Conservation (phyloP, 2,888 invertebrate species). For the Synergus itoensis region DNA sequence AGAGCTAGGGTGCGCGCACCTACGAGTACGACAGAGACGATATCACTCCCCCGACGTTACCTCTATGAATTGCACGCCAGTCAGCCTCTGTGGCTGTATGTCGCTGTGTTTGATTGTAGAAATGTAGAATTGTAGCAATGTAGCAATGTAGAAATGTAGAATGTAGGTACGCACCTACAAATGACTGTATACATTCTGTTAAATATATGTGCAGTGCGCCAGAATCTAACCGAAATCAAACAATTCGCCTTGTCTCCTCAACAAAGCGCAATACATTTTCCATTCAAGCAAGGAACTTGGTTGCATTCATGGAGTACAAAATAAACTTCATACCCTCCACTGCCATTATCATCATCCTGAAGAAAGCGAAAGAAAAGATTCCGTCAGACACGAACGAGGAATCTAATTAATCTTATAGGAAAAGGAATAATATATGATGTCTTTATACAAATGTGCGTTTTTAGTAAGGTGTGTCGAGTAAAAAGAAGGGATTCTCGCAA, state of each 20-base stretch:
- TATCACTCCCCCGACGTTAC: constrained; percentile 47
- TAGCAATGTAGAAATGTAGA: neutral
- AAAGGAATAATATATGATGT: neutral
- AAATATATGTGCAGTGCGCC: neutral
- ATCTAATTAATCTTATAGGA: constrained; percentile 12
- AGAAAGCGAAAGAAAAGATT: constrained; percentile 21
- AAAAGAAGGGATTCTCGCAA: too few relatives aligned
- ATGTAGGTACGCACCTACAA: neutral
- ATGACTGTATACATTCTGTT: constrained; percentile 2
- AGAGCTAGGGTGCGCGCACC: constrained; percentile 60
- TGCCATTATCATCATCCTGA: neutral
- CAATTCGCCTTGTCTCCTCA: constrained; percentile 19
- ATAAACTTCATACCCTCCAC: constrained; percentile 13
- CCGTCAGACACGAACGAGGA: neutral
- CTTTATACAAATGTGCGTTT: neutral
- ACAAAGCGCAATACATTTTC: constrained; percentile 17
- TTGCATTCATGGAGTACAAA: constrained; percentile 14
- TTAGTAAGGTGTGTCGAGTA: too few relatives aligned
- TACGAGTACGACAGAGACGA: constrained; percentile 50
- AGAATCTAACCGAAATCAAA: constrained; percentile 6
- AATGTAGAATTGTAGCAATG: neutral
- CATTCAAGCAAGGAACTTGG: constrained; percentile 9
- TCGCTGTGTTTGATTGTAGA: constrained; percentile 7
- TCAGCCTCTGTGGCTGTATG: constrained; percentile 13
- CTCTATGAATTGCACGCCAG: neutral